Base-by-base conservation (phyloP, 2,888 invertebrate genomes). In the Laothoe populi region DNA sequence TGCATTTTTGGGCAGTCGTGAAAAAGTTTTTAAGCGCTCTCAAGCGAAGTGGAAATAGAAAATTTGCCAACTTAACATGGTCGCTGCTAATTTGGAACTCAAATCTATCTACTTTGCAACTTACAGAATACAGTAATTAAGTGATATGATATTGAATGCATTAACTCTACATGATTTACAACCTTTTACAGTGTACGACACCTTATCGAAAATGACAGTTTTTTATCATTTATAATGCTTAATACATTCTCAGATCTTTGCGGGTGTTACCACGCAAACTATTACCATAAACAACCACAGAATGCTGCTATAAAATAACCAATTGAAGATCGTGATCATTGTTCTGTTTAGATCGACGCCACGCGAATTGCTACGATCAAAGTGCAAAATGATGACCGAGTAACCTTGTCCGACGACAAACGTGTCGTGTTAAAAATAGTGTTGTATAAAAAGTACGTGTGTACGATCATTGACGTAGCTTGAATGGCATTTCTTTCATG, bases 351-450 rank as follows among this genome's bases (percentile, higher is more conserved):
- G 69, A 67, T 64, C 64, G 57, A 63, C 57, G 63, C 63, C 60
- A 60, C 69, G 65, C 66, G 72, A 64, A 76, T 75, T 69, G 63
- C 38, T 58, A 24, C 35, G 69, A 64, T 63, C 74, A 74, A 77
- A 75, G 78, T 81, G 75, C 75, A 65, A 61, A 69, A 59, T 63
- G 49, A 61, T 64, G 63, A 66, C 60, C 57, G 46, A 60, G 31
- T 66, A 74, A 69, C 77, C 76, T 77, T 79, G 75, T 63, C 61
- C 59, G 64, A 62, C 68, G 69, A 71, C 70, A 64, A 70, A 70
- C 64, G 65, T 26, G 31, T 63, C 16, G 35, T 60, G 49, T 35
- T 35, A 61, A 31, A 61, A 61, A 53, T 46, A 61, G 61, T 46
- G n/a, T 19, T 10, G 46, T 48, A 46, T 48, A 59, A 26, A 58